Evolutionary conservation across 2,888 invertebrate species (phyloP), one percentile per base, ranked within the genome.

Genomic region (Asteroscopus sphinx): DNA sequence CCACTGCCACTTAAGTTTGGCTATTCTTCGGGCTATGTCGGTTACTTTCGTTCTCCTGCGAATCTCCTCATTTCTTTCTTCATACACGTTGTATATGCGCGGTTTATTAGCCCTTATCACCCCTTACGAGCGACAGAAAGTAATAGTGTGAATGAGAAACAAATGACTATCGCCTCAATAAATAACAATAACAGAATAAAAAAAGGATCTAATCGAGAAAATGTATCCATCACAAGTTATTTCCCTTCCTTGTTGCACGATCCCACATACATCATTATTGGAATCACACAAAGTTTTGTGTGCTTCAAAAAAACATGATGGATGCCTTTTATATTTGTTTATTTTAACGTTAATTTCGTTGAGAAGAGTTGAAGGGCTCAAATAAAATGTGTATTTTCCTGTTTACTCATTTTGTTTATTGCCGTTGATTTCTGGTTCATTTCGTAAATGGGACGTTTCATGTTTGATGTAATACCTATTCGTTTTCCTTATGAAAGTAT

Each of bases 261-360:
- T 42, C 45, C n/a, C 46, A n/a, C n/a, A 52, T 58, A 39, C 42
- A 39, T 61, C 37, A 58, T 62, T 40, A 47, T 37, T 47, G 0
- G 37, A 40, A 35, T 40, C 36, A 61, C 36, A 59, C 39, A 52
- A 55, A 55, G 17, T 66, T 67, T n/a, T 39, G 28, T 66, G 61
- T 44, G 28, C 48, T 16, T 28, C 39, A n/a, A 47, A 52, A 54
- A 48, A 48, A 56, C 30, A 67, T 67, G 61, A 67, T 53, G 30
- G 41, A 61, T 56, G 52, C 37, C 41, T 53, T 51, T 56, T 53
- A 46, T 52, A 48, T 60, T 51, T 55, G 54, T 61, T 66, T 66
- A 55, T 60, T 66, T n/a, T 55, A 6, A 37, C 47, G 55, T 46
- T 61, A 67, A 67, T 67, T 67, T 61, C 8, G 30, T 12, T n/a